Evolutionary conservation across 2,888 invertebrate genomes (phyloP), one percentile per base, ranked within the genome.

Genomic region (Cryptus viduatorius): DNA sequence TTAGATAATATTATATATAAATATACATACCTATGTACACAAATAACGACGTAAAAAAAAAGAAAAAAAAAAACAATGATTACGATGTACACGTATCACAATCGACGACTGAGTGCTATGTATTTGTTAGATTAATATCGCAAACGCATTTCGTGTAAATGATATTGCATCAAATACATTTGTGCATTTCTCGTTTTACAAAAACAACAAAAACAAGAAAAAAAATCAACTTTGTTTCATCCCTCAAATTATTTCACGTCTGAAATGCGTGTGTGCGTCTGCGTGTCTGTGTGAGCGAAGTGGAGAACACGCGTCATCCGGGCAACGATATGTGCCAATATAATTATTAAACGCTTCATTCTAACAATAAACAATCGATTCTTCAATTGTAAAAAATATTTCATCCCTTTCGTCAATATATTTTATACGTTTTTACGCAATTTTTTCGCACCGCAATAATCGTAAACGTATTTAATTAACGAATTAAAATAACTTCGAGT

Each of bases 11-110:
- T 83, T 78, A 86, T 83, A 85, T 83, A 85, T 83, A 84, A 80
- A 86, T 86, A 85, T 85, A 79, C 80, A 87, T 87, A 86, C 82
- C 84, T 85, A 87, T 86, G 84, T 87, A 87, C 80, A 87, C 86
- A 86, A 85, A 68, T 87, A 87, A 86, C 59, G 68, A 84, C 59
- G 53, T 83, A 82, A 84, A 24, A 50, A 37, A 75, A 68, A 65
- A 53, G 50, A 44, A 68, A 65, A 53, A 68, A 44, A 31, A 72
- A 77, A 76, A 76, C 46, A 59, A 61, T 50, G 75, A 86, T 79
- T 71, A 85, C 69, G 67, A 81, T 84, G 82, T 84, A 86, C 81
- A 87, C 84, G 82, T 87, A 86, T 86, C 85, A 85, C 78, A 79
- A 86, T 83, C 80, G 86, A 86, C 85, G 86, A 87, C 87, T 87